A percentile compares a stretch with the other conserved stretches of the same genome.
These are phyloP conservation scores for Synanthedon tipuliformis DNA, from an alignment of 2,888 invertebrate genomes.

Conservation along the genomic window DNA sequence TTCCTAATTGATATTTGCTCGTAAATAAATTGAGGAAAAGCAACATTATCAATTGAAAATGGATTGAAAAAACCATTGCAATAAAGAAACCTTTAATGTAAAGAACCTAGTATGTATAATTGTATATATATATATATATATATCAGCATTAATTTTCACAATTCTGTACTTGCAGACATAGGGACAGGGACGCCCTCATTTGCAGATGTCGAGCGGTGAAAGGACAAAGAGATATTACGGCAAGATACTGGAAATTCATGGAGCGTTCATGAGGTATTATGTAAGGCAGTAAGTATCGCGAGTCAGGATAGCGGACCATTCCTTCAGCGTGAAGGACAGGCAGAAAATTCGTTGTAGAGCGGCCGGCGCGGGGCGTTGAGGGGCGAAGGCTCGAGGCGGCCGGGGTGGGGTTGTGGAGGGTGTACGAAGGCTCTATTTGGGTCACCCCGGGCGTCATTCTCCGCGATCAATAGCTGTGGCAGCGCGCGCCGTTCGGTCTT, in stretches of 20 bases:
- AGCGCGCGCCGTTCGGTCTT: constrained; percentile 55
- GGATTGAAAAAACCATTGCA: too few species aligned
- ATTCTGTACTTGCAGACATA: too few species aligned
- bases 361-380: constrained; percentile 26
- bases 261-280: constrained; percentile 34
- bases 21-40: too few species aligned
- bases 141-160: too few species aligned
- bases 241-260: constrained; percentile 23
- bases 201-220: constrained; percentile 18
- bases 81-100: too few species aligned
- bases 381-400: constrained; percentile 25
- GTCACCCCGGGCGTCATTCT: constrained; percentile 69
- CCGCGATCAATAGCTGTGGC: constrained; percentile 60
- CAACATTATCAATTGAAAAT: too few species aligned
- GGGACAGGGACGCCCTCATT: neutral
- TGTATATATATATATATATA: too few species aligned
- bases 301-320: constrained; percentile 44
- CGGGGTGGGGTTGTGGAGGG: constrained; percentile 35
- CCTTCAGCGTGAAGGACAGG: constrained; percentile 50
- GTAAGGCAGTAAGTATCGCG: constrained; percentile 45
- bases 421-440: constrained; percentile 66
- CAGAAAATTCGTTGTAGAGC: constrained; percentile 64
- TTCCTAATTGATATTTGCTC: too few species aligned
- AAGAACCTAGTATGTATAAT: too few species aligned
- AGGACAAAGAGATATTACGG: constrained; percentile 30